Base-by-base conservation (phyloP, 2,113 vertebrate species). In the Eudyptes chrysolophus region DNA sequence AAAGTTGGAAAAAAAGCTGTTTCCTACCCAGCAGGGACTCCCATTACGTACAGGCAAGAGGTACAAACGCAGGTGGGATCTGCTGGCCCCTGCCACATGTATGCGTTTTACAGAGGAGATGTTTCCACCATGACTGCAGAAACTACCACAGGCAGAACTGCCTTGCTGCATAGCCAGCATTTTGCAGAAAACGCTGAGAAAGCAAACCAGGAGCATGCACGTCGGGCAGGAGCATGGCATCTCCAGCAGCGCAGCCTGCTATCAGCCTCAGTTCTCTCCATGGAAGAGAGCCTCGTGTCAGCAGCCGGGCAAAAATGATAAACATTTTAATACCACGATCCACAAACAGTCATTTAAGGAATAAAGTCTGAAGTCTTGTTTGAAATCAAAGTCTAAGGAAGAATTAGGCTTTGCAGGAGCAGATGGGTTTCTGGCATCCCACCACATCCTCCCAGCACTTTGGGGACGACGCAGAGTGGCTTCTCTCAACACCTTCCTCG, bases 341-440 rank as follows among this genome's bases (percentile, higher is more conserved):
- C 61, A 66, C 34, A 77, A 95, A 74, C 0, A 68, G 58, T 66
- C n/a, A 24, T 34, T 79, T 55, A 90, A 55, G 20, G 65, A 90
- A 85, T 51, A 58, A 86, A 90, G 34, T 40, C 75, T 66, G 40
- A 92, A 80, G 76, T 42, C 32, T 42, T 83, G 24, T 58, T 66
- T 75, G 88, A 81, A 94, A 90, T 70, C 3, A 0, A 71, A 92
- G 61, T 16, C 86, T 62, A 29, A 52, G 66, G 81, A 87, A 92
- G 68, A 86, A 78, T 55, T 8, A 84, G 55, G 48, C 71, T 89
- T 92, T 49, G 30, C 57, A 84, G 84, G 34, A 95, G 83, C 85
- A 90, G 60, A 72, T 87, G 69, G 46, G 52, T 82, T 95, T 82
- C 80, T 87, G 61, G 65, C 61, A 91, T 75, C 94, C 38, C 69